A percentile compares a stretch with the other conserved stretches of the same genome.
Conservation (phyloP, 2,113 vertebrate genomes). For the Chloebia gouldiae region DNA sequence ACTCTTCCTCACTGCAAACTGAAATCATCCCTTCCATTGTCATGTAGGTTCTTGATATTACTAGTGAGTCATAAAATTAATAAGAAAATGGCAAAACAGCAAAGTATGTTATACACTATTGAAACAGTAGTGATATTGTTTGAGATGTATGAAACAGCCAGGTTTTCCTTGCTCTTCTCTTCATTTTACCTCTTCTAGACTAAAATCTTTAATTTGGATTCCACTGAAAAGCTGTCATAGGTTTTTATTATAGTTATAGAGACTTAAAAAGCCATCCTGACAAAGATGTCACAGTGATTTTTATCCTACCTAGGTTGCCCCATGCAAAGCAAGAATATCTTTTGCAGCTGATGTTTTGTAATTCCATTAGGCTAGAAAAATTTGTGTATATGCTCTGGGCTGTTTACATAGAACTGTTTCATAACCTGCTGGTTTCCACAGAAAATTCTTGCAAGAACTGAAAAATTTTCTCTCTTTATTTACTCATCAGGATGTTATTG, state of each 20-base stretch:
- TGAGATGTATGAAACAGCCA: not conserved
- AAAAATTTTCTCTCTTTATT: not conserved
- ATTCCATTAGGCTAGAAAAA: not conserved
- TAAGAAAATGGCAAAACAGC: not conserved
- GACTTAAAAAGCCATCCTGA: not conserved
- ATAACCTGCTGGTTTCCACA: not conserved
- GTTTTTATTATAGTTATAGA: not conserved
- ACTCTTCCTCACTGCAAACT: not conserved
- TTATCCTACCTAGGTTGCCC: not conserved
- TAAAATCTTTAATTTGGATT: not conserved
- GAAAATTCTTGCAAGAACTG: not conserved
- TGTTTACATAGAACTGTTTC: not conserved
- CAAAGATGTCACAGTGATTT: not conserved
- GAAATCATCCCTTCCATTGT: not conserved
- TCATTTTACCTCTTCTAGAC: not conserved
- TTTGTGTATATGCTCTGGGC: not conserved
- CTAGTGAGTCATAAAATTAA: not conserved
- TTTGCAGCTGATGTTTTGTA: not conserved
- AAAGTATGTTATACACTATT: not conserved
- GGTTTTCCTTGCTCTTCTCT: not conserved
- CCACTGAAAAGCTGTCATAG: not conserved
- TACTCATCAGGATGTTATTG: not conserved
- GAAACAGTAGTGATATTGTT: not conserved
- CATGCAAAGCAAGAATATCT: not conserved
- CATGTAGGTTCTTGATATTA: not conserved